A percentile compares a stretch with the other conserved stretches of the same genome.
These are phyloP conservation scores for Leptinotarsa rubiginosa DNA, from an alignment of 2,888 invertebrate species.

Conservation along the genomic window DNA sequence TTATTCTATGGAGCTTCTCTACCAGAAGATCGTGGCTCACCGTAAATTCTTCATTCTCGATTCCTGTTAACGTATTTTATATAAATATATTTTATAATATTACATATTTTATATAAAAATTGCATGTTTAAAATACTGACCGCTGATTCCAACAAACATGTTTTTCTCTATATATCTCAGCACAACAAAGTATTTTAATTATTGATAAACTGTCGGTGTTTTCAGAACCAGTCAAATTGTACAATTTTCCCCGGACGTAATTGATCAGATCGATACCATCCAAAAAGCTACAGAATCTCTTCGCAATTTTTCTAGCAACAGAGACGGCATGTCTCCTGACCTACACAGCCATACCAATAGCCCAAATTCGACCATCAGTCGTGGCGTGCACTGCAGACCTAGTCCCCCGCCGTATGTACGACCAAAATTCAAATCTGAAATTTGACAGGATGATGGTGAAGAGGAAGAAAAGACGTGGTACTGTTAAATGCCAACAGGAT, in stretches of 20 bases:
- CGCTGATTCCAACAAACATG: too few species aligned
- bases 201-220: not conserved
- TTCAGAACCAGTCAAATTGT: conserved; percentile 63
- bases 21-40: too few species aligned
- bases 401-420: conserved; percentile 73
- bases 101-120: too few species aligned
- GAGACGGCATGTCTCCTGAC: conserved; percentile 61
- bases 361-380: conserved; percentile 61
- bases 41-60: too few species aligned
- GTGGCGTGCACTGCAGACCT: conserved; percentile 67
- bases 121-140: too few species aligned
- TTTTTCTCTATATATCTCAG: too few species aligned
- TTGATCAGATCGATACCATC: conserved; percentile 73
- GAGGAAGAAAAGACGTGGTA: conserved; percentile 48
- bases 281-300: conserved; percentile 72
- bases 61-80: too few species aligned
- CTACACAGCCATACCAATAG: conserved; percentile 61
- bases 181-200: too few species aligned
- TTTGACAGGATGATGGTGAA: conserved; percentile 67
- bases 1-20: too few species aligned
- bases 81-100: too few species aligned
- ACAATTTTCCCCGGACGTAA: conserved; percentile 70
- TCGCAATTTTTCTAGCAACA: conserved; percentile 69
- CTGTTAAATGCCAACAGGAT: conserved; percentile 34
- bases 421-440: conserved; percentile 69